phyloP scores from a whole-genome alignment of 2,113 vertebrate species.

The Chinchilla lanigera region DNA sequence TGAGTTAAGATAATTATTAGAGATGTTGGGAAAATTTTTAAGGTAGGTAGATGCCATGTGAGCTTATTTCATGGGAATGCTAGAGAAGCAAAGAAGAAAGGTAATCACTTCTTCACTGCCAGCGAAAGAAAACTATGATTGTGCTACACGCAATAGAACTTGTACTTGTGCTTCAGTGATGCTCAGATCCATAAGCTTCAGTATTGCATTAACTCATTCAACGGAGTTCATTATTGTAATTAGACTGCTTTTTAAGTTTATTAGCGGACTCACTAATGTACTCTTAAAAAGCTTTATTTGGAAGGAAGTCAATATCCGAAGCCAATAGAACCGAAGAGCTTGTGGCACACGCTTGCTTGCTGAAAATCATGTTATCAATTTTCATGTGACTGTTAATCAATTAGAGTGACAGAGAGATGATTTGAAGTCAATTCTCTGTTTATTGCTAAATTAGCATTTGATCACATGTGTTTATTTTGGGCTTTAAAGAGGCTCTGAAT shows the following conservation, averaged over 20 bases:
- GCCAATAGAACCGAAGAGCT: conserved; percentile 84
- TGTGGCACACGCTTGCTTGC: conserved; percentile 83
- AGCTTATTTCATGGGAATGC: neutral
- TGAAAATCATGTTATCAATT: conserved; percentile 96
- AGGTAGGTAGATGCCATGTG: conserved; percentile 45
- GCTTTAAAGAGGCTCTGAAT: conserved; percentile 74
- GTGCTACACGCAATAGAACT: neutral
- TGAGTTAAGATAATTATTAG: conserved; percentile 25
- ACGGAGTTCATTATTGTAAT: conserved; percentile 85
- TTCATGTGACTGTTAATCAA: conserved; percentile 97
- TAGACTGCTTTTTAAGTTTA: conserved; percentile 89
- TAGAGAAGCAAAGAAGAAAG: conserved; percentile 52
- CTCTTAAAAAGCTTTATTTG: conserved; percentile 89
- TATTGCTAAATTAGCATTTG: conserved; percentile 89
- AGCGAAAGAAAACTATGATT: neutral
- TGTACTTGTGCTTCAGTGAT: conserved; percentile 72
- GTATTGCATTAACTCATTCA: conserved; percentile 76
- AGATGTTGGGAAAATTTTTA: conserved; percentile 1
- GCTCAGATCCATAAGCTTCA: conserved; percentile 68
- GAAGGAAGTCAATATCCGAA: conserved; percentile 87
- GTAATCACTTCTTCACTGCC: neutral
- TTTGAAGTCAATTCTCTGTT: conserved; percentile 95
- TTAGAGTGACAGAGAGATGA: conserved; percentile 94
- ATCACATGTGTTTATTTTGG: conserved; percentile 85
- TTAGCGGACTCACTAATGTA: conserved; percentile 88